Conservation (phyloP, 2,113 vertebrate species). For the Tragelaphus buxtoni region DNA sequence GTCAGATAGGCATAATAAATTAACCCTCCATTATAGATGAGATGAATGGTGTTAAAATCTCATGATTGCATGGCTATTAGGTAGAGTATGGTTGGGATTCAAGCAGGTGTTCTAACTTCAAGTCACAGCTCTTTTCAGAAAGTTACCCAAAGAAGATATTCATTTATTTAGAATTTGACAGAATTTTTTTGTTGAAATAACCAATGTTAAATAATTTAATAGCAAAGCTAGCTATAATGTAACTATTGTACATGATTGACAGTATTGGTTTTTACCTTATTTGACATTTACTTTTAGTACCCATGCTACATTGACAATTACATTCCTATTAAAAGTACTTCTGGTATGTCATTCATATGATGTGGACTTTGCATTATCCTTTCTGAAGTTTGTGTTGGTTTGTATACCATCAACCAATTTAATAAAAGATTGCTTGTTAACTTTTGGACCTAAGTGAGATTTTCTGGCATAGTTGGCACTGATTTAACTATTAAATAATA, state of each 20-base stretch:
- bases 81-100: neutral
- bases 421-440: neutral
- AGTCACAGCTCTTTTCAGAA: neutral
- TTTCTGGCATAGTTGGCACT: neutral
- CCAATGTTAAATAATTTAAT: neutral
- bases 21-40: neutral
- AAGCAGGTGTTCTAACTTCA: neutral
- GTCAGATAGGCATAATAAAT: neutral
- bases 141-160: neutral
- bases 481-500: neutral
- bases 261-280: neutral
- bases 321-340: neutral
- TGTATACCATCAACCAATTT: neutral
- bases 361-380: neutral
- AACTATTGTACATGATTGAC: neutral
- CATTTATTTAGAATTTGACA: slow-evolving; percentile 8
- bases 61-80: neutral
- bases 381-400: neutral
- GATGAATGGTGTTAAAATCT: neutral
- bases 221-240: neutral
- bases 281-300: neutral
- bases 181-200: slow-evolving; percentile 21
- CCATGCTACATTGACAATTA: neutral
- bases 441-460: neutral
- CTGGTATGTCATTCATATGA: neutral